A percentile compares a stretch with the other conserved stretches of the same genome.
Evolutionary conservation across 1,140 invertebrate genomes (phyloP).

Genomic region (Eulimnadia texana): DNA sequence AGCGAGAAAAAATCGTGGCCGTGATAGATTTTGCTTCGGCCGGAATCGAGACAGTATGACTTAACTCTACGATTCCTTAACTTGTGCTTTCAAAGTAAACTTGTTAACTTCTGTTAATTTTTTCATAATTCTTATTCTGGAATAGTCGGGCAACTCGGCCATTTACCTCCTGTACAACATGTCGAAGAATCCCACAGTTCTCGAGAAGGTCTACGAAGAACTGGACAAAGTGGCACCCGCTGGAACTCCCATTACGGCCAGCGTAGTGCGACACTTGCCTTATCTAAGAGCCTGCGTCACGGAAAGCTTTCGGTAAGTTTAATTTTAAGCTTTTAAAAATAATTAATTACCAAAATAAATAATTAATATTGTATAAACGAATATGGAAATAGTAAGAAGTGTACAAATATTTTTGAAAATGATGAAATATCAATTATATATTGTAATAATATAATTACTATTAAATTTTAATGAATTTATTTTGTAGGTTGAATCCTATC

Average conservation of each 20-base stretch:
- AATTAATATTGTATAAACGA: too few species aligned
- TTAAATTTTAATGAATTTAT: not conserved
- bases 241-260: constrained; percentile 23
- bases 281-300: constrained; percentile 37
- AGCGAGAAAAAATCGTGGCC: constrained; percentile 63
- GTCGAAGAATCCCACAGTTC: constrained; percentile 25
- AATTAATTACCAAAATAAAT: too few species aligned
- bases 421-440: not conserved
- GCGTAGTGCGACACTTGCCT: constrained; percentile 25
- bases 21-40: constrained; percentile 75
- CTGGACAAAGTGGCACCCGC: constrained; percentile 21
- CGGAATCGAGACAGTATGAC: constrained; percentile 63
- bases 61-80: too few species aligned
- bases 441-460: not conserved
- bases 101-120: too few species aligned
- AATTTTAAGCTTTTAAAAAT: not conserved
- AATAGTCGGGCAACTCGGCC: constrained; percentile 27
- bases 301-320: constrained; percentile 32
- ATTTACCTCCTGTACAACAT: constrained; percentile 26
- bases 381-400: too few species aligned
- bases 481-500: not conserved
- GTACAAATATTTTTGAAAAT: too few species aligned
- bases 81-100: too few species aligned
- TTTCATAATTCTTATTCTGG: too few species aligned
- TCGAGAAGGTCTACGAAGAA: constrained; percentile 32